Evolutionary conservation across 2,113 vertebrate genomes (phyloP), one percentile per base, ranked within the genome.

Genomic region (Hassar affinis): DNA sequence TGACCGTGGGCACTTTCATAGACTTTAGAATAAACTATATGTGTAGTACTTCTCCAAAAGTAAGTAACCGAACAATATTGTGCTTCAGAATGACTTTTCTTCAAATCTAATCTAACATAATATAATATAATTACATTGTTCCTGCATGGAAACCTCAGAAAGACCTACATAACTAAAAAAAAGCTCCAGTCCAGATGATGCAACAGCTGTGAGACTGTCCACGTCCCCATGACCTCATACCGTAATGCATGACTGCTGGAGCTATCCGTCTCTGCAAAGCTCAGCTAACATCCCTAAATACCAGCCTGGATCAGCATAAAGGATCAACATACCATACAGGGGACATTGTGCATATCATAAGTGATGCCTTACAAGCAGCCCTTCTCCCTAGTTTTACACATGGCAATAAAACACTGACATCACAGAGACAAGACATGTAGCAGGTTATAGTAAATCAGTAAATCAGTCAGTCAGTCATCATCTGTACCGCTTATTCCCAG

Each of bases 121-220:
- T 17, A 6, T 35, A 68, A 10, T 20, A 38, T 38, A 22, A 68
- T 68, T 14, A n/a, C 11, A 14, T 47, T 4, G 8, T 42, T 42
- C 1, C 68, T 25, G 42, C 51, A 84, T 68, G 57, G 66, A 57
- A 57, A 49, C 42, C 52, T 10, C 45, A 30, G 17, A 61, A 80
- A 14, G 6, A 35, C 14, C 30, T 20, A 35, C 22, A 33, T 38
- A 42, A 22, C 15, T n/a, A 49, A 69, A 38, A 69, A 38, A 35
- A 38, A 12, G 17, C 54, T 59, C 85, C 85, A 86, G 75, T 59
- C 85, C 85, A 86, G 75, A 90, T 89, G 89, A 92, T 88, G 91
- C 90, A 93, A 93, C 90, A 91, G 84, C 91, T 88, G 87, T 84
- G 85, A 86, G 90, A 89, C 86, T 78, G 78, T 87, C 59, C 75